Conservation (phyloP, 1,140 invertebrate species). For the Phenacoccus solenopsis region DNA sequence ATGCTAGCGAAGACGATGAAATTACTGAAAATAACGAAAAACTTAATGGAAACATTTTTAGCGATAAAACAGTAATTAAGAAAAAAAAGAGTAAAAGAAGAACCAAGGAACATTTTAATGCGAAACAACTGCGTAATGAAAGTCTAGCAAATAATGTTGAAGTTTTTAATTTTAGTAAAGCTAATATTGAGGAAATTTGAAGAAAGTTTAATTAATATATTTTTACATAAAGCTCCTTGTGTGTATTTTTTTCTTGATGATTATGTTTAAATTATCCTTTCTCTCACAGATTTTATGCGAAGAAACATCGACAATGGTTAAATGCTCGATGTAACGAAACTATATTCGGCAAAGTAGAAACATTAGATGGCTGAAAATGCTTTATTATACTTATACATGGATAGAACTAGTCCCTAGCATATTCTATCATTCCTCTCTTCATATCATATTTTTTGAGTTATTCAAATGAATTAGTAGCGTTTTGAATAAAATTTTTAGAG, state of each 20-base stretch:
- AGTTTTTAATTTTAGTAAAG: constrained; percentile 6
- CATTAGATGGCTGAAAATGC: no score
- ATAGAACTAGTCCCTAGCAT: no score
- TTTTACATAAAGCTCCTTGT: neutral
- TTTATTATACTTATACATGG: no score
- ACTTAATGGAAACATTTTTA: neutral
- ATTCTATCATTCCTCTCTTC: no score
- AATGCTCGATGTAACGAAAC: no score
- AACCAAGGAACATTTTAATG: constrained; percentile 4
- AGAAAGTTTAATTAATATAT: neutral
- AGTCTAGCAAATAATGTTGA: neutral
- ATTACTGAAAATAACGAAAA: neutral
- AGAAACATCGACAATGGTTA: no score
- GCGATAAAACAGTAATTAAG: constrained; percentile 3
- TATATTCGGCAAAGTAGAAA: no score
- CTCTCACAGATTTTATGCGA: no score
- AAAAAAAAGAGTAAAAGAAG: constrained; percentile 12
- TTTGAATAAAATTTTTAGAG: no score
- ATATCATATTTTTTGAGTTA: no score
- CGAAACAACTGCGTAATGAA: neutral
- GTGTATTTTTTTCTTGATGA: neutral
- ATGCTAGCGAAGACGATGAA: neutral
- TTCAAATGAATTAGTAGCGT: no score
- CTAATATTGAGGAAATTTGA: neutral
- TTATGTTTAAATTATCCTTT: no score